phyloP scores from a whole-genome alignment of 2,797 vertebrate species.

The Percopsis omiscomaycus region DNA sequence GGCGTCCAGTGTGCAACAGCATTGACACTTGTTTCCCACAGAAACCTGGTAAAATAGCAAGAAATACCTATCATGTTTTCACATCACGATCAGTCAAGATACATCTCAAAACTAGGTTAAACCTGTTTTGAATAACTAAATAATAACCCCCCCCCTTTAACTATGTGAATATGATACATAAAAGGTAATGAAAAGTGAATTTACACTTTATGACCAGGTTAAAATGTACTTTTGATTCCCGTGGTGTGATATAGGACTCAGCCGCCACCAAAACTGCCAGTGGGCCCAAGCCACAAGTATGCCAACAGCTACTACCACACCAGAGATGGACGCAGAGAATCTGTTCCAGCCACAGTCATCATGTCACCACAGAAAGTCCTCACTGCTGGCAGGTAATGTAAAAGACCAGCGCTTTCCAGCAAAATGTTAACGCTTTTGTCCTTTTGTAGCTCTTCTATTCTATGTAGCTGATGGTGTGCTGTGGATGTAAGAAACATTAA shows the following conservation, averaged over 20 bases:
- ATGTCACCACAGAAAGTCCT: slow-evolving; percentile 84
- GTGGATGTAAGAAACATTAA: too few species aligned
- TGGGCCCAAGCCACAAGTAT: slow-evolving; percentile 89
- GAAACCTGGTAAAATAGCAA: not conserved
- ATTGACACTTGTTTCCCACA: too few species aligned
- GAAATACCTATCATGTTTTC: not conserved
- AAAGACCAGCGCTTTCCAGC: not conserved
- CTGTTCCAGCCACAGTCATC: slow-evolving; percentile 77
- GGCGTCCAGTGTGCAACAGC: too few species aligned
- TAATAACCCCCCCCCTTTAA: too few species aligned
- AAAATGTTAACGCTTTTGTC: not conserved
- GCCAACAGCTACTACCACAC: slow-evolving; percentile 86
- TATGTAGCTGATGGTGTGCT: not conserved
- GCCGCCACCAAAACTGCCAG: slow-evolving; percentile 84
- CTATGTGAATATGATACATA: not conserved
- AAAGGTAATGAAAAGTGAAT: not conserved
- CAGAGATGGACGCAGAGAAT: slow-evolving; percentile 88
- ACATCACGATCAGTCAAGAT: not conserved
- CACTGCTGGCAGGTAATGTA: slow-evolving; percentile 63
- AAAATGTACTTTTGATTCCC: not conserved
- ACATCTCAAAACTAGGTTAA: too few species aligned
- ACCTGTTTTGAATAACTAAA: too few species aligned
- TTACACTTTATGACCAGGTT: not conserved
- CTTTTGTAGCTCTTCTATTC: not conserved
- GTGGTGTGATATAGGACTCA: slow-evolving; percentile 77